Conservation (phyloP, 1,140 invertebrate genomes). For the Coboldia fuscipes region DNA sequence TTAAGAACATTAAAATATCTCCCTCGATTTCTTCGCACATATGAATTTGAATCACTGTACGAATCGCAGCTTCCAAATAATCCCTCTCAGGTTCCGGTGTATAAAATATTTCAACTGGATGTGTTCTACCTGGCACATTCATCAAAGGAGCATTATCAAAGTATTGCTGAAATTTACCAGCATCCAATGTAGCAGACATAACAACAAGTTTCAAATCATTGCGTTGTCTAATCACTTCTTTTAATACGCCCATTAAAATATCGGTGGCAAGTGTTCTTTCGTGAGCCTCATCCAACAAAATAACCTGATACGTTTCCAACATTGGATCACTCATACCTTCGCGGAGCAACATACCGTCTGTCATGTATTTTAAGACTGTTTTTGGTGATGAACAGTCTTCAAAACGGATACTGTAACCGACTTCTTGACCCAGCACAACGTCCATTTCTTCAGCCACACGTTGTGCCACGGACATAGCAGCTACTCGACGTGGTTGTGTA, state of each 20-base stretch:
- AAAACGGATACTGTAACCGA: conserved; percentile 98
- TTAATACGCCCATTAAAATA: conserved; percentile 95
- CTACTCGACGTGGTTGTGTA: conserved; percentile 92
- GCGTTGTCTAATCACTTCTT: conserved; percentile 91
- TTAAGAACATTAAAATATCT: conserved; percentile 89
- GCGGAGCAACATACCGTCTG: conserved; percentile 97
- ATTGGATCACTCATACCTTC: conserved; percentile 99
- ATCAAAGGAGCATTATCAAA: conserved; percentile 97
- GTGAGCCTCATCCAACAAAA: conserved; percentile 96
- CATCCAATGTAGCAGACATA: conserved; percentile 99
- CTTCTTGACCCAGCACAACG: conserved; percentile 81
- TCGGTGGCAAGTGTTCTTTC: conserved; percentile 97
- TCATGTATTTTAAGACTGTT: conserved; percentile 90
- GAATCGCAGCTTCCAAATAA: conserved; percentile 94
- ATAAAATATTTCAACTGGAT: conserved; percentile 96
- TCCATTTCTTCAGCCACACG: conserved; percentile 99
- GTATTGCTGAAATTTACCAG: conserved; percentile 97
- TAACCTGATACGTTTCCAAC: conserved; percentile 87
- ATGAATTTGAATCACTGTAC: conserved; percentile 98
- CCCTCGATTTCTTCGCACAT: conserved; percentile 93
- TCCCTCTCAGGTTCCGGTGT: conserved; percentile 96
- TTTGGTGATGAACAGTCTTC: conserved; percentile 95
- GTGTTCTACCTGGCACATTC: conserved; percentile 89
- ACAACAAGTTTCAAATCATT: conserved; percentile 92
- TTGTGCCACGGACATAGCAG: conserved; percentile 97